These are phyloP conservation scores for Nicator chloris DNA, from an alignment of 2,113 vertebrate species.

Conservation along the genomic window DNA sequence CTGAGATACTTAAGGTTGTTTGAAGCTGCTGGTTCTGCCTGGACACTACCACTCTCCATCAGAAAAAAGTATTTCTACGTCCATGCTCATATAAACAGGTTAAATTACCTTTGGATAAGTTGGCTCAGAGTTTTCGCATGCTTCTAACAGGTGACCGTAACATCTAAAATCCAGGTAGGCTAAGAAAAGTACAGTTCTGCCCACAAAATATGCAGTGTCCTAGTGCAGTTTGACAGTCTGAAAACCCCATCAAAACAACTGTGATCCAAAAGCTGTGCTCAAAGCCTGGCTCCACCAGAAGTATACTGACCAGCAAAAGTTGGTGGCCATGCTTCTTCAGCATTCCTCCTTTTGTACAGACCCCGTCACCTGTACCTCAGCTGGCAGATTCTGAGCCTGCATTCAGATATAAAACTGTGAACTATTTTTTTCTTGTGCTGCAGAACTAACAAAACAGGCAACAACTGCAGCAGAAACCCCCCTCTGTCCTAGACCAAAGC, in stretches of 20 bases:
- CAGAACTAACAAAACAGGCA: background rate
- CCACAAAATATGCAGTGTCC: background rate
- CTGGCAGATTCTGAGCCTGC: background rate
- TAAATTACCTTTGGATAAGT: background rate
- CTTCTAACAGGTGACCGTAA: background rate
- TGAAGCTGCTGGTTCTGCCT: constrained; percentile 14
- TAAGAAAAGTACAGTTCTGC: background rate
- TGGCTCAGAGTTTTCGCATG: background rate
- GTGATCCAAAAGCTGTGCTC: background rate
- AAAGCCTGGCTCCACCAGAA: background rate
- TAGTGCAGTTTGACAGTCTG: background rate
- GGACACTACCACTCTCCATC: constrained; percentile 16
- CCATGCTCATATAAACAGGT: background rate
- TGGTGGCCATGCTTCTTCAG: background rate
- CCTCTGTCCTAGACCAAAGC: background rate
- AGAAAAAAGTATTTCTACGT: background rate
- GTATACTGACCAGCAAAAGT: background rate
- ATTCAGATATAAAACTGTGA: background rate
- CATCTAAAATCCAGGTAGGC: background rate
- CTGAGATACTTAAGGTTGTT: background rate
- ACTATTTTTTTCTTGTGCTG: background rate
- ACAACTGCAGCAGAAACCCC: background rate
- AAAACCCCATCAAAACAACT: background rate
- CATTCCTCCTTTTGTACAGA: background rate
- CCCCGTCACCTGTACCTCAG: background rate